Conservation (phyloP, 2,888 invertebrate genomes). For the Incurvaria masculella region DNA sequence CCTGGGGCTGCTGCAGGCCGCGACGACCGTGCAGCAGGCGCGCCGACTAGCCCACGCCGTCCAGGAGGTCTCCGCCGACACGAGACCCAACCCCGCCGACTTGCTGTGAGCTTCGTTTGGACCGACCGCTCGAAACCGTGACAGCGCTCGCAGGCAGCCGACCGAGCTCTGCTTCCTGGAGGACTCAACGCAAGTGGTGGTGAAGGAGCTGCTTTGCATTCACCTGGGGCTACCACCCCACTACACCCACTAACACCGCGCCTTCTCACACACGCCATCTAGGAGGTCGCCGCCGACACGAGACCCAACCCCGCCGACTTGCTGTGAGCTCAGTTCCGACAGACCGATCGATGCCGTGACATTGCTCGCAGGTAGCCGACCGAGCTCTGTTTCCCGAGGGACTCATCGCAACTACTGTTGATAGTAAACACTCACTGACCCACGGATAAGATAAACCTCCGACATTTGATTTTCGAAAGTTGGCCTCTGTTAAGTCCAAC, state of each 20-base stretch:
- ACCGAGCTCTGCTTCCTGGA: constrained; percentile 39
- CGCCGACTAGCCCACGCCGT: constrained; percentile 78
- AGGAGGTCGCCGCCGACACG: constrained; percentile 62
- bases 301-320: constrained; percentile 51
- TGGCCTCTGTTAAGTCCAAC: no score
- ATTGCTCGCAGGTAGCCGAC: no score
- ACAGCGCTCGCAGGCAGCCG: constrained; percentile 38
- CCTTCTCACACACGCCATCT: constrained; percentile 75
- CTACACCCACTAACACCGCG: constrained; percentile 85
- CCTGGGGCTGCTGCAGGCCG: constrained; percentile 75
- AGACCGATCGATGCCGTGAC: no score
- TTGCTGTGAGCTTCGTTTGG: constrained; percentile 49
- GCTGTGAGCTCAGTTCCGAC: constrained; percentile 39
- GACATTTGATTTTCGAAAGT: no score
- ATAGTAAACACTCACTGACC: no score
- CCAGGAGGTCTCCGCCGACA: constrained; percentile 63
- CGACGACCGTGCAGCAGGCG: constrained; percentile 81
- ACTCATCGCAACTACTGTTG: no score
- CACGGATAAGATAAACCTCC: no score
- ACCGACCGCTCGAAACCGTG: no score
- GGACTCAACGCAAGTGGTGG: constrained; percentile 28
- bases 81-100: constrained; percentile 48
- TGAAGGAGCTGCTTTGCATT: constrained; percentile 73
- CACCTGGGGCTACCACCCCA: constrained; percentile 82
- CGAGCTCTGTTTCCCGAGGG: no score